phyloP scores from a whole-genome alignment of 2,888 invertebrate species.

The Syritta pipiens region DNA sequence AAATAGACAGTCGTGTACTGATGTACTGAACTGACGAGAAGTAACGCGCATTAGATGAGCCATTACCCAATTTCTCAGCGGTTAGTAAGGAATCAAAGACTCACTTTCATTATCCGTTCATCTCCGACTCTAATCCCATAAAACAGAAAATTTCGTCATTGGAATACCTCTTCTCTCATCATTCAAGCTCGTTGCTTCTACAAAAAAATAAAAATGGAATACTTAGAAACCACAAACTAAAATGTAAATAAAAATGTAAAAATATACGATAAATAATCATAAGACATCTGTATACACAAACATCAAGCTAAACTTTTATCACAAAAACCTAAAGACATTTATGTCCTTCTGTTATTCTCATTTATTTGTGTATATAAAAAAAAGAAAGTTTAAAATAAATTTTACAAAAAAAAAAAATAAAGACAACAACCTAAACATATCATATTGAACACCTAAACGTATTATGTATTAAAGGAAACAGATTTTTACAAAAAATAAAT shows the following conservation, averaged over 20 bases:
- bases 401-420: constrained; percentile 9
- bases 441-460: constrained; percentile 77
- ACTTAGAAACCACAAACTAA: neutral
- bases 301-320: too few relatives aligned
- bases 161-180: neutral
- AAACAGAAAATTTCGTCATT: neutral
- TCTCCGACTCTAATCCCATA: too few relatives aligned
- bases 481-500: constrained; percentile 67
- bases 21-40: too few relatives aligned
- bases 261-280: neutral
- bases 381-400: neutral
- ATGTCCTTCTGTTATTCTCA: neutral
- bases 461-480: constrained; percentile 61
- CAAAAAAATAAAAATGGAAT: neutral
- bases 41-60: too few relatives aligned
- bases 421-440: constrained; percentile 76
- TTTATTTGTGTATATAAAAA: constrained; percentile 5
- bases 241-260: neutral
- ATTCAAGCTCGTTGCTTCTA: neutral
- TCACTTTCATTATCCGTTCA: too few relatives aligned
- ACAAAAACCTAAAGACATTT: too few relatives aligned
- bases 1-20: too few relatives aligned
- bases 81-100: too few relatives aligned
- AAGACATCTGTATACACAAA: constrained; percentile 1
- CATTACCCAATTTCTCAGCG: too few relatives aligned